Percentiles rank a stretch among this genome's conserved stretches.
Evolutionary conservation across 2,797 vertebrate genomes (phyloP).

Genomic region (Falco berigora): DNA sequence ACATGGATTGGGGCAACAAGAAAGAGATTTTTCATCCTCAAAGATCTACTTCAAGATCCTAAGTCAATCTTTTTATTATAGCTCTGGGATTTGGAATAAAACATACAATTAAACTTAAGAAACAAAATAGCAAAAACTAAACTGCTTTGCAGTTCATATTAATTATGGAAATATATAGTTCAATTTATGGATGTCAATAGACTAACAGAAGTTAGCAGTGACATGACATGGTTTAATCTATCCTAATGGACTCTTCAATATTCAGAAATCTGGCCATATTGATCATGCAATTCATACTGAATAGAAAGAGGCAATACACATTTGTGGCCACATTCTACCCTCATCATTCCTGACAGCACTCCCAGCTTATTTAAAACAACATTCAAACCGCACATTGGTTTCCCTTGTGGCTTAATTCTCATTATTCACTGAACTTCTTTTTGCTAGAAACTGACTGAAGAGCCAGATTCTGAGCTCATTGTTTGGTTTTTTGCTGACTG

Average conservation of each 20-base stretch:
- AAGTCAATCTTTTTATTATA: not conserved
- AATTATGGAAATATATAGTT: not conserved
- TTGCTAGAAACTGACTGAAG: slow-evolving; percentile 63
- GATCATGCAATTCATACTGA: not conserved
- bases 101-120: not conserved
- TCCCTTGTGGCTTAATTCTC: slow-evolving; percentile 57
- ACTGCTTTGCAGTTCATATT: not conserved
- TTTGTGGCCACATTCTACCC: slow-evolving; percentile 12
- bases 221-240: not conserved
- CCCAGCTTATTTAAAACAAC: slow-evolving; percentile 60
- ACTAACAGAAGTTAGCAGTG: not conserved
- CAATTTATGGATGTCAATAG: not conserved
- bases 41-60: not conserved
- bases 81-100: not conserved
- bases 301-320: not conserved
- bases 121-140: not conserved
- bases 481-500: slow-evolving; percentile 66
- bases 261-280: not conserved
- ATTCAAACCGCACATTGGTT: not conserved
- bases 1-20: not conserved
- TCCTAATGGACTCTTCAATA: not conserved
- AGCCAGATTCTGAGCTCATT: slow-evolving; percentile 69
- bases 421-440: slow-evolving; percentile 61
- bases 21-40: not conserved
- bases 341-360: slow-evolving; percentile 12